These are phyloP conservation scores for Diadema setosum DNA, from an alignment of 35 echinoderm and acorn worm genomes.

Conservation along the genomic window DNA sequence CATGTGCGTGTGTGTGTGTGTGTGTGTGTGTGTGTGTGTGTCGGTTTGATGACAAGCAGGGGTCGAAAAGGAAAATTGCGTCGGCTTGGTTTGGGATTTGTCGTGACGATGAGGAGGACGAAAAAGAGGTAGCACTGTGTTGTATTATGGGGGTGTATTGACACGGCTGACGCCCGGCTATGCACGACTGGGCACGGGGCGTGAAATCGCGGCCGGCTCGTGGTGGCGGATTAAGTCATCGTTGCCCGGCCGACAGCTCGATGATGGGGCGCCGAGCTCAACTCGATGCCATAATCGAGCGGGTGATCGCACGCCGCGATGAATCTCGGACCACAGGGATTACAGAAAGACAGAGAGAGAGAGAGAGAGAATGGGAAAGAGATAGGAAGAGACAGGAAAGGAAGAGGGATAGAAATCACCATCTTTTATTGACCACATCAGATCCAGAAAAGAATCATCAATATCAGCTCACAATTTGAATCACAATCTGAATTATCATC, in stretches of 20 bases:
- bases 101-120: not conserved
- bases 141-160: not conserved
- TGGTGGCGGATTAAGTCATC: slow-evolving; percentile 21
- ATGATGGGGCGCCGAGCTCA: not conserved
- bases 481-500: too few species aligned
- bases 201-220: not conserved
- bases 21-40: too few species aligned
- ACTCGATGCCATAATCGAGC: too few species aligned
- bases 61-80: not conserved
- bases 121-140: not conserved
- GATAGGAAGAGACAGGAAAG: too few species aligned
- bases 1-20: not conserved
- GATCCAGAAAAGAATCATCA: too few species aligned
- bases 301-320: too few species aligned
- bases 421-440: too few species aligned
- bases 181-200: not conserved
- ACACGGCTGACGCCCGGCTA: not conserved
- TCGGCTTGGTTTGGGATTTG: not conserved
- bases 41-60: not conserved
- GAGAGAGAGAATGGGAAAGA: not conserved
- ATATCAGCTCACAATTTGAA: too few species aligned
- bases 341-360: too few species aligned
- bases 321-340: too few species aligned
- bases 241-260: not conserved
- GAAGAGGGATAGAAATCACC: too few species aligned